Percentiles rank a stretch among this genome's conserved stretches.
These are phyloP conservation scores for Mya arenaria DNA, from an alignment of 1,140 invertebrate genomes.

Conservation along the genomic window DNA sequence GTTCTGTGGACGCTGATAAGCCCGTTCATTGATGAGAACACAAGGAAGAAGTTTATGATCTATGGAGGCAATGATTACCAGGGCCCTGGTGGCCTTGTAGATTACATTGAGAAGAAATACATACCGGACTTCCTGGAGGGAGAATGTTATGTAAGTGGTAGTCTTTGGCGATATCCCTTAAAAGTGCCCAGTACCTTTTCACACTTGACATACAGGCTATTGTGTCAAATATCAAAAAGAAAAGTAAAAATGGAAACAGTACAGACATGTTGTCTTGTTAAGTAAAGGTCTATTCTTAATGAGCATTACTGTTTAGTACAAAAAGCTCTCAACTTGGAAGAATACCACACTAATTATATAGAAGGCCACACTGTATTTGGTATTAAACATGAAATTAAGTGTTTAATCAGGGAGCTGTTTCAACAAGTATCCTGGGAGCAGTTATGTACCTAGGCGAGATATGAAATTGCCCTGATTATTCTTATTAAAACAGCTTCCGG, in stretches of 20 bases:
- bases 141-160: constrained; percentile 88
- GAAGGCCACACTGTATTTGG: too few species aligned
- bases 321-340: background rate
- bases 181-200: too few species aligned
- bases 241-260: background rate
- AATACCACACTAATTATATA: too few species aligned
- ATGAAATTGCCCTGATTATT: too few species aligned
- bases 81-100: constrained; percentile 88
- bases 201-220: too few species aligned
- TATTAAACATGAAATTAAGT: too few species aligned
- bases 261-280: background rate
- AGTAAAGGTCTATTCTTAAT: background rate
- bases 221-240: too few species aligned
- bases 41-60: constrained; percentile 96
- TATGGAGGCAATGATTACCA: constrained; percentile 94
- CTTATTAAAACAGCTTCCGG: too few species aligned
- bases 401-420: too few species aligned
- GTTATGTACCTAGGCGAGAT: too few species aligned
- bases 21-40: constrained; percentile 98
- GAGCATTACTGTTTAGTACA: background rate
- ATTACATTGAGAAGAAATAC: constrained; percentile 93
- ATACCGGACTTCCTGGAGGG: constrained; percentile 97
- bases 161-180: background rate
- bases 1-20: constrained; percentile 98
- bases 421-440: too few species aligned